Percentiles rank a stretch among this genome's conserved stretches.
These are phyloP conservation scores for Rhinopomastus cyanomelas DNA, from an alignment of 2,113 vertebrate genomes.

Conservation along the genomic window DNA sequence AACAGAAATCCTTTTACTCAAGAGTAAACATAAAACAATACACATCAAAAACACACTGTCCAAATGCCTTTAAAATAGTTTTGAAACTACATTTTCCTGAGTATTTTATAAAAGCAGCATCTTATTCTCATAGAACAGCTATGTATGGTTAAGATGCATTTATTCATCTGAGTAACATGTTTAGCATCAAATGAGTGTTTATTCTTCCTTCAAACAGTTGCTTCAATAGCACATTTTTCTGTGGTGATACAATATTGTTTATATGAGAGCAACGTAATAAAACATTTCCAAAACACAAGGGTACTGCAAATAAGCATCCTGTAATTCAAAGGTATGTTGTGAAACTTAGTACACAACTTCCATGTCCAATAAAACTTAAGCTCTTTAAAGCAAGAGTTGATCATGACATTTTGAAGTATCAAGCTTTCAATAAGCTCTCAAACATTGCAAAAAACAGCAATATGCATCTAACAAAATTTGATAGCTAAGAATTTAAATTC, in stretches of 20 bases:
- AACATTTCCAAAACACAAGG: not conserved
- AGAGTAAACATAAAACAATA: not conserved
- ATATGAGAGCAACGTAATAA: not conserved
- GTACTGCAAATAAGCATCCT: not conserved
- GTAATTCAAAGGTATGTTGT: not conserved
- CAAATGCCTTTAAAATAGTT: not conserved
- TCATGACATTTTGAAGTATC: not conserved
- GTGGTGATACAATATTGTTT: not conserved
- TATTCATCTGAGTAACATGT: not conserved
- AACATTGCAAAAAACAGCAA: not conserved
- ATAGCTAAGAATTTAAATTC: not conserved
- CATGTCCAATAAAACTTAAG: not conserved
- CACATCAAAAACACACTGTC: not conserved
- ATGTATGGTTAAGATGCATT: not conserved
- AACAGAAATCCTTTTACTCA: not conserved
- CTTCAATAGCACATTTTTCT: not conserved
- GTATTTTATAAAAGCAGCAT: conserved; percentile 1
- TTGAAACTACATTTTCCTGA: not conserved
- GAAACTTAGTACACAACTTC: not conserved
- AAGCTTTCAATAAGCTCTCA: not conserved
- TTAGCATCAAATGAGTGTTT: not conserved
- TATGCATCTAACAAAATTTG: not conserved
- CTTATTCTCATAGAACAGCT: not conserved
- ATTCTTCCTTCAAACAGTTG: not conserved
- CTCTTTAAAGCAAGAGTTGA: not conserved